Base-by-base conservation (phyloP, 2,888 invertebrate species). In the Rapana venosa region DNA sequence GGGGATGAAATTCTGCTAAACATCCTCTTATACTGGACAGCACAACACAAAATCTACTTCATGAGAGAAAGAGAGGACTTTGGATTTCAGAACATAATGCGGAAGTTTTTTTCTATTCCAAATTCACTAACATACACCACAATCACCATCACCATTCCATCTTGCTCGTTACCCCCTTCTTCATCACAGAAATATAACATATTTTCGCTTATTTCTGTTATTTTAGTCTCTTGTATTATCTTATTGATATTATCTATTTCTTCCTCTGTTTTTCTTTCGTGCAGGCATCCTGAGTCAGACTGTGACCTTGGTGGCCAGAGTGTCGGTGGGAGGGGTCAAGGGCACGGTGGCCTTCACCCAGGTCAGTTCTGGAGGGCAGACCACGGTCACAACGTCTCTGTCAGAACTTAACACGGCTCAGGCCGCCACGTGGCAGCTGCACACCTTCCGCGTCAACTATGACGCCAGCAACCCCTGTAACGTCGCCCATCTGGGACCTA, bases 401-500 rank as follows among this genome's bases (percentile, higher is more conserved):
- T 26, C 35, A n/a, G 89, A 85, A 30, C 66, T 85, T 20, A 70
- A 74, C 36, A 30, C 26, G 0, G 70, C n/a, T 17, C n/a, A 58
- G 61, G 81, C 20, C 35, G 0, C 13, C n/a, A 56, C 30, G 32
- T 85, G 84, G 79, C 87, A 91, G 81, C 56, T 91, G 26, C 90
- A 86, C 36, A 66, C 88, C 0, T 58, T 87, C 30, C 90, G 91
- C 77, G 32, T 91, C 66, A 79, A 90, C 58, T 90, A 90, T 85
- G 90, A 90, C 87, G 90, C 81, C 36, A 61, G 8, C 8, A 87
- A 91, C 56, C 89, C 88, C 36, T 91, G 91, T 87, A 47, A 47
- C 47, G 6, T 32, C 22, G 1, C 47, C 2, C 84, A 56, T 0
- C 61, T 91, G 20, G 91, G 91, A 85, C 47, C 61, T 1, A 88